A percentile compares a stretch with the other conserved stretches of the same genome.
phyloP scores from a whole-genome alignment of 2,797 vertebrate genomes.

The Tenualosa thibaudeaui region DNA sequence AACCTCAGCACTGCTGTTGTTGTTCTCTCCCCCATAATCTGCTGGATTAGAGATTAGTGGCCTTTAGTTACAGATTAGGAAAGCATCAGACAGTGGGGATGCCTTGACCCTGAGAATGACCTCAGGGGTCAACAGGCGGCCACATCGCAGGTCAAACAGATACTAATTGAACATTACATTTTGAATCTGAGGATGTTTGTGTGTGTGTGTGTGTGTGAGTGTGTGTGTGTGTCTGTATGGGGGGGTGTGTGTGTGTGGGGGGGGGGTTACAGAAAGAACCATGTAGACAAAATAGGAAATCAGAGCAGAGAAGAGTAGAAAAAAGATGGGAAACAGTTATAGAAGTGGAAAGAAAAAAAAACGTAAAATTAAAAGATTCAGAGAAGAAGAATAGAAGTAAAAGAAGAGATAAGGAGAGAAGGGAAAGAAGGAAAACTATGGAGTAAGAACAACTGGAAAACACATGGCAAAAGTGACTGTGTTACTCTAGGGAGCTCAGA shows the following conservation, averaged over 20 bases:
- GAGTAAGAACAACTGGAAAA: neutral
- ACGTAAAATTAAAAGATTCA: no score
- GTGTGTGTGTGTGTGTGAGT: neutral
- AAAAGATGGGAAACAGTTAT: neutral
- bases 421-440: neutral
- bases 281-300: neutral
- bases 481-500: neutral
- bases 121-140: neutral
- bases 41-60: slow-evolving; percentile 16
- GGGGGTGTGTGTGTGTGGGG: neutral
- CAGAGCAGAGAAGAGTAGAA: neutral
- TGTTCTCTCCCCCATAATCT: neutral
- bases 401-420: neutral
- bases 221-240: neutral
- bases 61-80: neutral
- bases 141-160: neutral
- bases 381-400: neutral
- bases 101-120: neutral
- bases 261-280: neutral
- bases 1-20: neutral
- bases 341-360: neutral
- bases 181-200: neutral
- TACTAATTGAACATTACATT: neutral
- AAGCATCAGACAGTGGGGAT: neutral
- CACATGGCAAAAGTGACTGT: neutral